Conservation (phyloP, 2,888 invertebrate genomes). For the Monoplex corrugatus region DNA sequence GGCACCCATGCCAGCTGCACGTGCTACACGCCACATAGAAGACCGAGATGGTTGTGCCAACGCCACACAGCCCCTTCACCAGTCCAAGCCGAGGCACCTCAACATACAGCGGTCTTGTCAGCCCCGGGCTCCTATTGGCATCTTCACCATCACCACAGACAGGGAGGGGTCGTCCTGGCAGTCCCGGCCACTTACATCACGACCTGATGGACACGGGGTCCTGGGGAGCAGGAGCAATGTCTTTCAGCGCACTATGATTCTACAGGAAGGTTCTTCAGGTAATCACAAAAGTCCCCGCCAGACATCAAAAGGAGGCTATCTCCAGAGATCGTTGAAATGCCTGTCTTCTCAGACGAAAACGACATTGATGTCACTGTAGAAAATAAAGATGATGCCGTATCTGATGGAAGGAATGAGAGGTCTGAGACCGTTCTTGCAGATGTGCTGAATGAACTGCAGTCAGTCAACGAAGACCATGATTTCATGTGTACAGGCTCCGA, state of each 20-base stretch:
- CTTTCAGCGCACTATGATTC: no score
- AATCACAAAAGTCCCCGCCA: no score
- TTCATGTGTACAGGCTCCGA: no score
- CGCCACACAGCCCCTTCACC: background rate
- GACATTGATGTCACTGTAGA: conserved; percentile 12
- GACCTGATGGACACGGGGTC: background rate
- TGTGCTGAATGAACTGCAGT: conserved; percentile 1
- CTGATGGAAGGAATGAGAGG: background rate
- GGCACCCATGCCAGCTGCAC: background rate
- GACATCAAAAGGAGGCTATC: background rate
- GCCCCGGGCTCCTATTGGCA: background rate
- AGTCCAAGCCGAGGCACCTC: background rate
- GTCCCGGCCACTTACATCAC: background rate
- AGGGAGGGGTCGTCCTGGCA: background rate
- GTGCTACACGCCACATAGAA: background rate
- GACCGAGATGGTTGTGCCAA: background rate
- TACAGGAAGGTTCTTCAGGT: no score
- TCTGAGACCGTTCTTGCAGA: background rate
- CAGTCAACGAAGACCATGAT: background rate
- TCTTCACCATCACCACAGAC: background rate
- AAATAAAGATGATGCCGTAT: background rate
- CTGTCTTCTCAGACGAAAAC: background rate
- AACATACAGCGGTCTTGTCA: background rate
- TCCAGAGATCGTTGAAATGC: background rate
- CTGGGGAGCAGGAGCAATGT: background rate